phyloP scores from a whole-genome alignment of 30 jellyfish, hydroid and myxozoan species.

The Turritopsis dohrnii region DNA sequence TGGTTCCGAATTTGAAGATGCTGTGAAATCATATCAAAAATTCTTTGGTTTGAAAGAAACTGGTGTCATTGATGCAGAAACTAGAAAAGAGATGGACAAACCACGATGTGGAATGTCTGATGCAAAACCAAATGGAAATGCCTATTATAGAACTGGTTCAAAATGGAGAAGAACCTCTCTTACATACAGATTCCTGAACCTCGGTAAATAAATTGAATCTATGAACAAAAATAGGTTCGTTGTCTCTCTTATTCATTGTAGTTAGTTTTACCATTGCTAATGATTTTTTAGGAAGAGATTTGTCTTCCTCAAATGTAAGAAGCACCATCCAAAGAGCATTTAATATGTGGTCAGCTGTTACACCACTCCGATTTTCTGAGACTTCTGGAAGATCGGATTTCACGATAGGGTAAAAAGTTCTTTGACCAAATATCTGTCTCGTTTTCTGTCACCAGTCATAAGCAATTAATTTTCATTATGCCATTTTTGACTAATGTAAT shows the following conservation, averaged over 20 bases:
- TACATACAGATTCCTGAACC: constrained; percentile 7
- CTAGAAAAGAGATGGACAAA: constrained; percentile 12
- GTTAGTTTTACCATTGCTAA: too few species aligned
- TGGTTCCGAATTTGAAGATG: constrained; percentile 7
- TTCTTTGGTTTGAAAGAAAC: constrained; percentile 5
- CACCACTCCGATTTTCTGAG: constrained; percentile 9
- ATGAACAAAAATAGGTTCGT: too few species aligned
- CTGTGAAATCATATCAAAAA: constrained; percentile 17
- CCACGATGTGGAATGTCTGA: constrained; percentile 32
- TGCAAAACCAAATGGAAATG: neutral
- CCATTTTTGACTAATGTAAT: too few species aligned
- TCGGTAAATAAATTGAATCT: neutral
- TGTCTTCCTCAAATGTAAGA: neutral
- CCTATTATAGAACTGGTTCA: constrained; percentile 8
- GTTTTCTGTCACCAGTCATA: neutral
- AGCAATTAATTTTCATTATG: too few species aligned
- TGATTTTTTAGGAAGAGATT: constrained; percentile 7
- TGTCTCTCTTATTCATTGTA: neutral
- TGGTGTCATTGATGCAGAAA: constrained; percentile 24
- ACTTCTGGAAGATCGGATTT: neutral
- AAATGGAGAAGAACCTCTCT: constrained; percentile 8
- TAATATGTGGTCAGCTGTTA: constrained; percentile 26
- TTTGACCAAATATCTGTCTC: neutral
- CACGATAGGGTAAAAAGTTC: constrained; percentile 16
- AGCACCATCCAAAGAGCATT: constrained; percentile 8